Percentiles rank a stretch among this genome's conserved stretches.
Conservation (phyloP, 92 coral and sea anemone species). For the Muricea muricata region DNA sequence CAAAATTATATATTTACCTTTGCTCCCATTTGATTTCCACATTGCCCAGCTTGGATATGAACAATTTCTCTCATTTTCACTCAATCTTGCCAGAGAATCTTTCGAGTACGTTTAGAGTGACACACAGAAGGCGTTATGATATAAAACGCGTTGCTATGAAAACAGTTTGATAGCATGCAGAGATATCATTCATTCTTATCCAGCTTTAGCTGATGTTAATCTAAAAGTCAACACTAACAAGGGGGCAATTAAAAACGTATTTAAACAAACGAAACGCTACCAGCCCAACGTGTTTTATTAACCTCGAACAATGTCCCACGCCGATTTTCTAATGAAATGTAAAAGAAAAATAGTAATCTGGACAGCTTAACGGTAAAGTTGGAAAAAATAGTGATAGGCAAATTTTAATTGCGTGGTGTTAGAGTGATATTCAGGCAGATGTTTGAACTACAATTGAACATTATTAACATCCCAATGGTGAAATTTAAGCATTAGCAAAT, state of each 20-base stretch:
- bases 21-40: conserved; percentile 97
- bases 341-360: background rate
- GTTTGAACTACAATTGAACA: background rate
- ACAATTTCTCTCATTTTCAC: conserved; percentile 92
- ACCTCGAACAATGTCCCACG: background rate
- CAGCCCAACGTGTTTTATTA: background rate
- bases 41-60: conserved; percentile 95
- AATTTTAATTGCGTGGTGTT: too few relatives aligned
- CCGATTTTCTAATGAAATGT: too few relatives aligned
- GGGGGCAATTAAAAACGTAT: background rate
- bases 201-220: conserved; percentile 6
- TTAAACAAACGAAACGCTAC: background rate
- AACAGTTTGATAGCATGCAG: background rate
- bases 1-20: conserved; percentile 82
- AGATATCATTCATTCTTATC: conserved; percentile 22
- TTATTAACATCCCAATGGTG: background rate
- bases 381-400: too few relatives aligned
- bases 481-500: background rate
- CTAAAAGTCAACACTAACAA: conserved; percentile 18
- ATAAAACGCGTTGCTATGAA: conserved; percentile 38
- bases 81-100: background rate
- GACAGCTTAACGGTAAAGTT: too few relatives aligned
- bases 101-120: background rate
- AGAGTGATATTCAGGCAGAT: background rate
- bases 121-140: background rate